phyloP scores from a whole-genome alignment of 2,797 vertebrate species.

The Malacoctenus gilli region DNA sequence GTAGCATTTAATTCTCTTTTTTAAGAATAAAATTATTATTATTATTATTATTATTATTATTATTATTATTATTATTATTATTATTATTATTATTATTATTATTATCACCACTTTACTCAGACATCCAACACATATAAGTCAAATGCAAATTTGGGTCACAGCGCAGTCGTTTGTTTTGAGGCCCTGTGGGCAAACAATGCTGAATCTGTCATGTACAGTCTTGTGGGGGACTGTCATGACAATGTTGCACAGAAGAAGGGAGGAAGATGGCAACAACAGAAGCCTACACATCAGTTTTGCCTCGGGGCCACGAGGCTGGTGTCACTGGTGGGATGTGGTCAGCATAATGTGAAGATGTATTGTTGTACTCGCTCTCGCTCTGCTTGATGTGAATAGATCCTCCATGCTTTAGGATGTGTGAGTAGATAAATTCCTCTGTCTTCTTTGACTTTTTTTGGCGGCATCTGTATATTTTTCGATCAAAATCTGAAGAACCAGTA shows the following conservation, averaged over 20 bases:
- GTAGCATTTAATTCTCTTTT: no score
- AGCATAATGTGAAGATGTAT: not conserved
- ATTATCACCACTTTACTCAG: no score
- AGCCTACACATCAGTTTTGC: not conserved
- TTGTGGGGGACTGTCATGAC: not conserved
- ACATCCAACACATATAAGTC: no score
- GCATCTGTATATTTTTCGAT: no score
- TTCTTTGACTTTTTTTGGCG: no score
- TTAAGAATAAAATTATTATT: no score
- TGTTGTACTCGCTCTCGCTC: not conserved
- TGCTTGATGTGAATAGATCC: conserved; percentile 2
- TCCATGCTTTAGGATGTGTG: not conserved
- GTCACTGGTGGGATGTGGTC: conserved; percentile 1
- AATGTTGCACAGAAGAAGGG: not conserved
- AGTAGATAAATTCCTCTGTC: no score
- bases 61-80: no score
- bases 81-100: no score
- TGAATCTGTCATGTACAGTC: not conserved
- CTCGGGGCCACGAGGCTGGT: not conserved
- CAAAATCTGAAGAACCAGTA: no score
- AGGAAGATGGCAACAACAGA: not conserved
- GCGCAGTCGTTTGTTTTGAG: not conserved
- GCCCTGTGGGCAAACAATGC: not conserved
- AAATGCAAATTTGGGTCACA: no score
- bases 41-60: no score